A percentile compares a stretch with the other conserved stretches of the same genome.
phyloP scores from a whole-genome alignment of 2,113 vertebrate genomes.

The Xenus cinereus region DNA sequence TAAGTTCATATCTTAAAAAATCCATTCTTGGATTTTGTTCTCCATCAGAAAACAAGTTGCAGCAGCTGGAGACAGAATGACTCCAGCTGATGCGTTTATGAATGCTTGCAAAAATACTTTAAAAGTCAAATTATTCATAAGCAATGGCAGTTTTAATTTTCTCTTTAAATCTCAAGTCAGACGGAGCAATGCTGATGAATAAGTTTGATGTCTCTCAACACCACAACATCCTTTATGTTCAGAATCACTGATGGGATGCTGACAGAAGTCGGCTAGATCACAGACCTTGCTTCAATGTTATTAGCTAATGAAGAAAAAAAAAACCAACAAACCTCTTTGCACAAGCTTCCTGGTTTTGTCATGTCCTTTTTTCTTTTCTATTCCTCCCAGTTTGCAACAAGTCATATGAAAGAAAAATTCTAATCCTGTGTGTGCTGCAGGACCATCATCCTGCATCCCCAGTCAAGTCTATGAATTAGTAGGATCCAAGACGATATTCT shows the following conservation, averaged over 20 bases:
- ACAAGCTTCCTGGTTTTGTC: background rate
- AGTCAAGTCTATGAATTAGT: background rate
- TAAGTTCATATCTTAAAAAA: background rate
- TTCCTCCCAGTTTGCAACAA: background rate
- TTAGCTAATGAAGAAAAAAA: background rate
- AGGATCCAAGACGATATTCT: background rate
- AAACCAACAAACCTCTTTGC: accelerated
- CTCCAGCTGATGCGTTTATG: background rate
- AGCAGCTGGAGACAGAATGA: background rate
- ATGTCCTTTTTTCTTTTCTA: background rate
- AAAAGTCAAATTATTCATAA: background rate
- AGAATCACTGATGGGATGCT: background rate
- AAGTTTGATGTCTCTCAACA: background rate
- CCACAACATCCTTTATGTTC: background rate
- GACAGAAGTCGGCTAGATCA: background rate
- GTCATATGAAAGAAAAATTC: background rate
- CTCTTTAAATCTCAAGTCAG: background rate
- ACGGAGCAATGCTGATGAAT: background rate
- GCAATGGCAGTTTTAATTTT: background rate
- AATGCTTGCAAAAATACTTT: background rate
- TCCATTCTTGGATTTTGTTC: background rate
- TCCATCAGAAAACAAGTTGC: background rate
- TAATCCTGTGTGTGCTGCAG: background rate
- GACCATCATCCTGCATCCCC: background rate
- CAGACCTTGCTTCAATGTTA: background rate